A percentile compares a stretch with the other conserved stretches of the same genome.
Evolutionary conservation across 2,797 vertebrate genomes (phyloP).

Genomic region (Alauda arvensis): DNA sequence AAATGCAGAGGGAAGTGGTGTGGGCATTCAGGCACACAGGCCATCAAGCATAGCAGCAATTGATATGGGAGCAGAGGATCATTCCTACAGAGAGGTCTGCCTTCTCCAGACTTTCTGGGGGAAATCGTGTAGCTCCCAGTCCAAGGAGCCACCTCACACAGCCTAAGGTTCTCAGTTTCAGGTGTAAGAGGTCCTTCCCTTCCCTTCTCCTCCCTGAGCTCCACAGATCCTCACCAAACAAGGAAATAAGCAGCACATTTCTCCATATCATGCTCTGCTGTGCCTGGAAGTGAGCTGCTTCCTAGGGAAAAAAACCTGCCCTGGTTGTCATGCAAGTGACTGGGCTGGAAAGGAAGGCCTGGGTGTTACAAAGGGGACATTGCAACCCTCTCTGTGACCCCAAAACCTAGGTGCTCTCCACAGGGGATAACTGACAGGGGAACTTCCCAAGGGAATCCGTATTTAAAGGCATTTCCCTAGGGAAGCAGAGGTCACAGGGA

Average conservation of each 20-base stretch:
- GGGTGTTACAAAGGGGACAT: no score
- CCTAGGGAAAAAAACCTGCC: not conserved
- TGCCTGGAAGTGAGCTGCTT: not conserved
- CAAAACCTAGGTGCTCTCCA: not conserved
- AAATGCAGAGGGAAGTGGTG: not conserved
- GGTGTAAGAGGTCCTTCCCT: not conserved
- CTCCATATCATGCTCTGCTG: not conserved
- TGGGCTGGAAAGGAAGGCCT: not conserved
- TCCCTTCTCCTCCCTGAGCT: not conserved
- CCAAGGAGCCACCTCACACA: not conserved
- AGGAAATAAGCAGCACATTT: not conserved
- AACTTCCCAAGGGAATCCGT: conserved; percentile 32
- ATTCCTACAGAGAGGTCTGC: not conserved
- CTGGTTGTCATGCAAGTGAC: not conserved
- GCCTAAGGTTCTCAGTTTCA: not conserved
- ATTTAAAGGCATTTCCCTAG: not conserved
- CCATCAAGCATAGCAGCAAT: fast-evolving
- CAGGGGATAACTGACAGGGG: not conserved
- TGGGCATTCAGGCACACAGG: not conserved
- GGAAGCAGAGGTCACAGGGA: not conserved
- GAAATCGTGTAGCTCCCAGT: fast-evolving
- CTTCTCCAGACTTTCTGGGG: not conserved
- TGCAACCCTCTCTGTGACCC: not conserved
- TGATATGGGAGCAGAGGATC: not conserved
- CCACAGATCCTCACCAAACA: not conserved